A percentile compares a stretch with the other conserved stretches of the same genome.
phyloP scores from a whole-genome alignment of 2,797 vertebrate genomes.

The Artibeus jamaicensis region DNA sequence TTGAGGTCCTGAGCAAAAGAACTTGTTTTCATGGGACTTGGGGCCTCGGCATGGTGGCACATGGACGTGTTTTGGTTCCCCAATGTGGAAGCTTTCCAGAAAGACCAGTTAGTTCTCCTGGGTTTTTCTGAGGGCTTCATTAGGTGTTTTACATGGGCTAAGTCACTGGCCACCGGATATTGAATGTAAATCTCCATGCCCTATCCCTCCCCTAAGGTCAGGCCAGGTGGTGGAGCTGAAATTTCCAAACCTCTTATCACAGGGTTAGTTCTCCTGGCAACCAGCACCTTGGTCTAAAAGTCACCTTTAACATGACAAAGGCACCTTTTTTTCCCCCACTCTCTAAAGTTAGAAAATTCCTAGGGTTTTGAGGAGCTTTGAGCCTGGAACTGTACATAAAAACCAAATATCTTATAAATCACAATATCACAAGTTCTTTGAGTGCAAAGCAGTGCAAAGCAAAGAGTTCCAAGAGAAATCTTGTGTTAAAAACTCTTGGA shows the following conservation, averaged over 20 bases:
- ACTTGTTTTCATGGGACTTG: neutral
- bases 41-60: neutral
- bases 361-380: neutral
- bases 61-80: neutral
- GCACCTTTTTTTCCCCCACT: neutral
- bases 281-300: neutral
- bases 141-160: neutral
- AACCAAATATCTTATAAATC: neutral
- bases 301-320: neutral
- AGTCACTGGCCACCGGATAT: neutral
- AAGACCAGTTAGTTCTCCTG: neutral
- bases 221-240: neutral
- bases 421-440: neutral
- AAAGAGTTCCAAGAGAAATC: neutral
- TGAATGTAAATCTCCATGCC: neutral
- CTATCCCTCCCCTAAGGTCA: neutral
- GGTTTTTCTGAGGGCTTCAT: neutral
- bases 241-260: neutral
- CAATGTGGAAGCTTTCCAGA: neutral
- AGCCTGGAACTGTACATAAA: neutral
- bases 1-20: neutral
- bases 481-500: conserved; percentile 25
- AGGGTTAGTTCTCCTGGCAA: neutral
- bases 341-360: neutral
- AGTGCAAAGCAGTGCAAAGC: neutral